These are phyloP conservation scores for Vanacampus margaritifer DNA, from an alignment of 2,113 vertebrate species.

Conservation along the genomic window DNA sequence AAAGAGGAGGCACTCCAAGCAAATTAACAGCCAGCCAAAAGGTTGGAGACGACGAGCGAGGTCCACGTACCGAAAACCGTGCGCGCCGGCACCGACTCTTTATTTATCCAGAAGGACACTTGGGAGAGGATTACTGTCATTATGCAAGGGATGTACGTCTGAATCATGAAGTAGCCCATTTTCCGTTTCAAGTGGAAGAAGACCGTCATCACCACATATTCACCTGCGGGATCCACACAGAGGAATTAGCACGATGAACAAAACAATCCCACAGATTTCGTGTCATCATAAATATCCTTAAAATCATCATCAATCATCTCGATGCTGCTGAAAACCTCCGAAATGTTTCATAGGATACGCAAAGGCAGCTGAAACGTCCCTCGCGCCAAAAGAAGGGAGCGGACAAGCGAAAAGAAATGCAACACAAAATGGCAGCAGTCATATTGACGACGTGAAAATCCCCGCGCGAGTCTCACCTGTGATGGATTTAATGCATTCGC, in stretches of 20 bases:
- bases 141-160: constrained; percentile 99
- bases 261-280: constrained; percentile 21
- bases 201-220: constrained; percentile 98
- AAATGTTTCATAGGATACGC: neutral
- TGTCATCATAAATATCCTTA: neutral
- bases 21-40: constrained; percentile 23
- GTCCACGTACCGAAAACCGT: constrained; percentile 92
- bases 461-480: constrained; percentile 77
- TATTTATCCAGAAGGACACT: constrained; percentile 99
- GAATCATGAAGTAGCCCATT: constrained; percentile 99
- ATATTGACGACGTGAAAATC: neutral
- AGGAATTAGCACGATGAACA: constrained; percentile 24
- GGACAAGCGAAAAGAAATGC: neutral
- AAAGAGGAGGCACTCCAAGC: constrained; percentile 8
- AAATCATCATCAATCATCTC: no score
- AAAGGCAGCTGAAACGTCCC: neutral
- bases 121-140: constrained; percentile 99
- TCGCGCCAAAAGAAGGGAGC: neutral
- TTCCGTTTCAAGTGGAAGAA: constrained; percentile 94
- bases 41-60: constrained; percentile 35
- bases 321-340: neutral
- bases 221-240: constrained; percentile 76
- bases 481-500: constrained; percentile 94
- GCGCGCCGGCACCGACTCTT: constrained; percentile 95
- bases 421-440: neutral